phyloP scores from a whole-genome alignment of 2,797 vertebrate genomes.

The Hapalemur alaotrensis region DNA sequence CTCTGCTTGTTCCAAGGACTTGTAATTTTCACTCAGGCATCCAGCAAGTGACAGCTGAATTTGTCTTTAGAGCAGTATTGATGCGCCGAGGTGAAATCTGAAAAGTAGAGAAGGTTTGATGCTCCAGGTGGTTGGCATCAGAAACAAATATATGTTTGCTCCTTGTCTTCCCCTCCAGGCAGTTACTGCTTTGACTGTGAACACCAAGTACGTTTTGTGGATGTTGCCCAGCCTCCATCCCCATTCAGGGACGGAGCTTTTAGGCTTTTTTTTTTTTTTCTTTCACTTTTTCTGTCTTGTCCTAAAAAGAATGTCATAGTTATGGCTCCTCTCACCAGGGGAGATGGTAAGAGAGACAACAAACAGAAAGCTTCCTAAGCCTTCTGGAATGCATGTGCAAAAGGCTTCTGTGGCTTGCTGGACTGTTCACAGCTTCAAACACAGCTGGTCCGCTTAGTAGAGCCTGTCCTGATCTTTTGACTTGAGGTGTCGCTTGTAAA shows the following conservation, averaged over 20 bases:
- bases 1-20: not conserved
- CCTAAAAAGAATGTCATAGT: conserved; percentile 17
- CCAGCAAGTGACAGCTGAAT: conserved; percentile 9
- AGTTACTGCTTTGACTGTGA: not conserved
- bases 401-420: not conserved
- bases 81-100: not conserved
- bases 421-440: not conserved
- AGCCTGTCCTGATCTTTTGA: not conserved
- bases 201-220: accelerated
- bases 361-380: not conserved
- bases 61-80: conserved; percentile 18
- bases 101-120: not conserved
- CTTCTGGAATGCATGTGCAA: not conserved
- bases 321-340: conserved; percentile 44
- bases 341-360: not conserved
- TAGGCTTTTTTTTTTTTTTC: not conserved
- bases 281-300: not conserved
- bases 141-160: conserved; percentile 62
- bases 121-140: conserved; percentile 43
- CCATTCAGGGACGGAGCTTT: not conserved
- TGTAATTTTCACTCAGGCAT: not conserved
- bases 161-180: not conserved
- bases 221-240: not conserved
- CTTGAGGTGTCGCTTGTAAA: not conserved
- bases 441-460: not conserved